Evolutionary conservation across 2,888 invertebrate species (phyloP).

Genomic region (Lacanobia wlatinum): DNA sequence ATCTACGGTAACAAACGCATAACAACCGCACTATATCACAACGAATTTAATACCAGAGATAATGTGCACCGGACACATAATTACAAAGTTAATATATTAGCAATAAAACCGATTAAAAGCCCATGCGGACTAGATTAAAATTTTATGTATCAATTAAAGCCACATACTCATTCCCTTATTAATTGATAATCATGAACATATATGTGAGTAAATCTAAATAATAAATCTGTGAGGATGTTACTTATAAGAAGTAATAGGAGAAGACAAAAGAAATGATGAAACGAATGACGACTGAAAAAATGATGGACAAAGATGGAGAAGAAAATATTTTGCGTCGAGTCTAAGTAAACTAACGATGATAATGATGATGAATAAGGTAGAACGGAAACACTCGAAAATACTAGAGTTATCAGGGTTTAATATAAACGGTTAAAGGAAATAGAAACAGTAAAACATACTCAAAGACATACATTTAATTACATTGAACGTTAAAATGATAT

Average conservation of each 20-base stretch:
- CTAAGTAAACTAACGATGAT: not conserved
- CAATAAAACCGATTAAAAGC: conserved; percentile 51
- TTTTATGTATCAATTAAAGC: conserved; percentile 57
- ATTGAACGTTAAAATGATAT: conserved; percentile 37
- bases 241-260: not conserved
- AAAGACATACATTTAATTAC: conserved; percentile 18
- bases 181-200: conserved; percentile 29
- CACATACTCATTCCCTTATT: conserved; percentile 12
- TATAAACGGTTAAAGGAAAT: conserved; percentile 16
- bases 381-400: not conserved
- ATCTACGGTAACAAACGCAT: conserved; percentile 23
- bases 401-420: not conserved
- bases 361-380: not conserved
- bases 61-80: conserved; percentile 44
- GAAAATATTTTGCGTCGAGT: no score
- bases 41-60: conserved; percentile 51
- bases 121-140: conserved; percentile 47
- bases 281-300: not conserved
- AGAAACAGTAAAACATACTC: conserved; percentile 10
- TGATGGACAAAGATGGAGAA: no score
- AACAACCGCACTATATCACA: conserved; percentile 46
- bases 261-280: not conserved
- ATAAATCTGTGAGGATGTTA: not conserved
- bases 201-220: not conserved
- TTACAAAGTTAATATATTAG: conserved; percentile 49